Evolutionary conservation across 2,113 vertebrate genomes (phyloP), one percentile per base, ranked within the genome.

Genomic region (Corvus cornix): DNA sequence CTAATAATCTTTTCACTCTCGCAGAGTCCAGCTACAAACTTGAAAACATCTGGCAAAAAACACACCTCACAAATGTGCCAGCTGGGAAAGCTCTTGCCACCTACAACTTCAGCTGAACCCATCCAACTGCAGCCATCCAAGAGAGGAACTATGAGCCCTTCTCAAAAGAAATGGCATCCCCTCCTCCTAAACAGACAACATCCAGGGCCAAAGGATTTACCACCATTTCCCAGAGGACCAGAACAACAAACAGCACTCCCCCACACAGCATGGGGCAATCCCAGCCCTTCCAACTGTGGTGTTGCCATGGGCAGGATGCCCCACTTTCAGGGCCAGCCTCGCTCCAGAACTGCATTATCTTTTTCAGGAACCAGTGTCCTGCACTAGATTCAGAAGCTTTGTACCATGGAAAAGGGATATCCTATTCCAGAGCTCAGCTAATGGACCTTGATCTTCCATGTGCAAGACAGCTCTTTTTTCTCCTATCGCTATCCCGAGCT

Each of bases 341-440:
- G 30, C 80, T 94, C 53, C 63, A 39, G 16, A 46, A 9, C 52
- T 66, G 33, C 9, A 9, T 91, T 83, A 62, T 24, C 48, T 94
- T 91, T 84, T 86, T 79, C 33, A 49, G 39, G 37, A 67, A 46
- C 49, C 49, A 11, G 10, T 6, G 10, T 10, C 35, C 89, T 11
- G 13, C 7, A 33, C n/a, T 73, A 19, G 33, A 30, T 51, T 66
- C 52, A 86, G 74, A 64, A 63, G 59, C 2, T 86, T 89, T 95
- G 75, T 91, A 49, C 56, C 15, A 51, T 86, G 81, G 27, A 89
- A 93, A 96, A 55, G 17, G 22, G 44, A 95, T 55, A 93, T 51
- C 22, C 56, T 80, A 44, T 82, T 85, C 28, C 33, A 94, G 63
- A 89, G 41, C 20, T 53, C 6, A 13, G 28, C 53, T 63, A 77